Evolutionary conservation across 2,888 invertebrate species (phyloP), one percentile per base, ranked within the genome.

Genomic region (Cheilosia soror): DNA sequence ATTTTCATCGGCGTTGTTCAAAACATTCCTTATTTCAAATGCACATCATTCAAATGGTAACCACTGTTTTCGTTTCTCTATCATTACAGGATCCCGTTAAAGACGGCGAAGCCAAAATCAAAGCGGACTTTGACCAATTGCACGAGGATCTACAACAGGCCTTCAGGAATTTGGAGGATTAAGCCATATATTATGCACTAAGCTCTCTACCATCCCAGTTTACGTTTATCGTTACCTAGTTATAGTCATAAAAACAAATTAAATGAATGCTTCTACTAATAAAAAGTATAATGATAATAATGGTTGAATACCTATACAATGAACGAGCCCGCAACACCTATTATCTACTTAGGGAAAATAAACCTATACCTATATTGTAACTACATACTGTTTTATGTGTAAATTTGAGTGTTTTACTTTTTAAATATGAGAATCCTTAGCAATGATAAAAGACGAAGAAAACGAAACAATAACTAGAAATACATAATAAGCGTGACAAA

Each of bases 131-230:
- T 92, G 99, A 99, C 92, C 98, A 98, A 90, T 93, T 99, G 68
- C 94, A 98, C 89, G 99, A 99, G 93, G 97, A 98, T 92, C 97
- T 99, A 94, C 97, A 98, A 89, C 96, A 96, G 90, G 97, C 97
- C 89, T 99, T 99, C 95, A 96, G 98, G 92, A 98, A 98, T 94
- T 94, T 99, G 90, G 98, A 99, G 94, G 99, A 99, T 93, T 98
- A 97, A 94, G 73, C 49, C 40, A 60, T 60, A 29, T 33, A 27
- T 15, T 47, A 55, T 27, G 44, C 66, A 55, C 33, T n/a, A 33
- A 81, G 81, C 72, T 85, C 80, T 85, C 68, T 85, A 72, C 66
- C 85, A 81, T 85, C 85, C 72, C 85, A 85, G 71, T 85, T 81
- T 85, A 72, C 81, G 85, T 77, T 85, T 68, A 80, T 80, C 80